Evolutionary conservation across 2,797 vertebrate species (phyloP).

Genomic region (Crocidura indochinensis): DNA sequence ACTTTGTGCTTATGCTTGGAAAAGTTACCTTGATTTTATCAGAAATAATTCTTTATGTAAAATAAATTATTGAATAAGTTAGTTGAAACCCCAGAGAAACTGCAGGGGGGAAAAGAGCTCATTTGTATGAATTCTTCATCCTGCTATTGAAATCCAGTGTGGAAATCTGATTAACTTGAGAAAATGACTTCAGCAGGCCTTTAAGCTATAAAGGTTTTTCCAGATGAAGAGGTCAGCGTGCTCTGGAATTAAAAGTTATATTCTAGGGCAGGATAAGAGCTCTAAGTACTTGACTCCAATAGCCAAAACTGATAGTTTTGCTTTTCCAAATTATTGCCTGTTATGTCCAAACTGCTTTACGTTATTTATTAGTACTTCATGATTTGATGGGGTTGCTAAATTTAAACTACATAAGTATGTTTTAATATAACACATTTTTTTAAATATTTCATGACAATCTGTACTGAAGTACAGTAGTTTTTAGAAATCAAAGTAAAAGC

Average conservation of each 20-base stretch:
- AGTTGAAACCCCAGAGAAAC: constrained; percentile 43
- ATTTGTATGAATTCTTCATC: constrained; percentile 66
- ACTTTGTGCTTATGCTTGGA: neutral
- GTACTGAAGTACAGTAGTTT: neutral
- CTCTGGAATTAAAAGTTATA: constrained; percentile 56
- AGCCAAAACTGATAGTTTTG: constrained; percentile 39
- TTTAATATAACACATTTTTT: constrained; percentile 47
- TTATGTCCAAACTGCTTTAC: neutral
- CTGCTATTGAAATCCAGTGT: constrained; percentile 50
- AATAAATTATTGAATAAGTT: constrained; percentile 61
- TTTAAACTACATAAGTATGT: constrained; percentile 28
- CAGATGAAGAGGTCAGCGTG: constrained; percentile 60
- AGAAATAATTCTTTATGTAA: constrained; percentile 60
- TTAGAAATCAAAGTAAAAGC: constrained; percentile 23
- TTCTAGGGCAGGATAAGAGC: constrained; percentile 6
- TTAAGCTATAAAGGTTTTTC: constrained; percentile 65
- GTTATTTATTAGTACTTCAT: constrained; percentile 61
- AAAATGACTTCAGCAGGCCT: constrained; percentile 69
- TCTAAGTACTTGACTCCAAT: constrained; percentile 55
- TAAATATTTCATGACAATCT: constrained; percentile 14
- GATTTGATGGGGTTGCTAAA: constrained; percentile 14
- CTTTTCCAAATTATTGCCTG: constrained; percentile 24
- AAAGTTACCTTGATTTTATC: constrained; percentile 40
- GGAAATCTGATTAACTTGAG: constrained; percentile 78
- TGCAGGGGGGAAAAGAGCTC: constrained; percentile 57